These are phyloP conservation scores for Caligus rogercresseyi DNA, from an alignment of 1,140 invertebrate genomes.

Conservation along the genomic window DNA sequence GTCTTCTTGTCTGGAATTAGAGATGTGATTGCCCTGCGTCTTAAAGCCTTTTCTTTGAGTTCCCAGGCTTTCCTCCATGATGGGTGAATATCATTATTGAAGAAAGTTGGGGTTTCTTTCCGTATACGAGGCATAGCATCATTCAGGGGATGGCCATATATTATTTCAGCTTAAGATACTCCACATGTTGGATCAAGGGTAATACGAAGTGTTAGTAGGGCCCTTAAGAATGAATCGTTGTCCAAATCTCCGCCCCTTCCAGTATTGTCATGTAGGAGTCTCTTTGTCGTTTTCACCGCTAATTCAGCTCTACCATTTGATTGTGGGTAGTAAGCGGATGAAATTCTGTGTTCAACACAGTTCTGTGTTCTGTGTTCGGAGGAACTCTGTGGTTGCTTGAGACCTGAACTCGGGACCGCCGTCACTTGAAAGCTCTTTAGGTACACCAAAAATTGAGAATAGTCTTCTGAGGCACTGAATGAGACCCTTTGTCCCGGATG, in stretches of 20 bases:
- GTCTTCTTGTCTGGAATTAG: too few species aligned
- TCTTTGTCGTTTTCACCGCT: constrained; percentile 2
- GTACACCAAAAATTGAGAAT: constrained; percentile 6
- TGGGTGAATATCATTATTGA: neutral
- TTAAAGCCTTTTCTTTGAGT: neutral
- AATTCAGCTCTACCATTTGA: constrained; percentile 9
- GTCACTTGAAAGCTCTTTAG: too few species aligned
- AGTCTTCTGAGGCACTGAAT: neutral
- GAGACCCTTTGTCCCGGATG: neutral
- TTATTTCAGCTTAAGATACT: constrained; percentile 1
- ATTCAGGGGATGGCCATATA: constrained; percentile 6
- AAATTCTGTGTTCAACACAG: neutral
- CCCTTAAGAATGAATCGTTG: constrained; percentile 1
- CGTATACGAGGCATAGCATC: neutral
- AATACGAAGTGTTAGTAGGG: neutral
- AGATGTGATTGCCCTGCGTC: too few species aligned
- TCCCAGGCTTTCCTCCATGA: neutral
- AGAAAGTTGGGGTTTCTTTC: neutral
- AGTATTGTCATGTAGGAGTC: constrained; percentile 1
- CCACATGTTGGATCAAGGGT: neutral
- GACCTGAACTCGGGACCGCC: too few species aligned
- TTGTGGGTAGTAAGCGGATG: neutral
- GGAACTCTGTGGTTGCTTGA: neutral
- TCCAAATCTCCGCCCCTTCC: neutral
- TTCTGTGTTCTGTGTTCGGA: neutral